phyloP scores from a whole-genome alignment of 2,797 vertebrate genomes.

The Heteromormyrus szaboi region DNA sequence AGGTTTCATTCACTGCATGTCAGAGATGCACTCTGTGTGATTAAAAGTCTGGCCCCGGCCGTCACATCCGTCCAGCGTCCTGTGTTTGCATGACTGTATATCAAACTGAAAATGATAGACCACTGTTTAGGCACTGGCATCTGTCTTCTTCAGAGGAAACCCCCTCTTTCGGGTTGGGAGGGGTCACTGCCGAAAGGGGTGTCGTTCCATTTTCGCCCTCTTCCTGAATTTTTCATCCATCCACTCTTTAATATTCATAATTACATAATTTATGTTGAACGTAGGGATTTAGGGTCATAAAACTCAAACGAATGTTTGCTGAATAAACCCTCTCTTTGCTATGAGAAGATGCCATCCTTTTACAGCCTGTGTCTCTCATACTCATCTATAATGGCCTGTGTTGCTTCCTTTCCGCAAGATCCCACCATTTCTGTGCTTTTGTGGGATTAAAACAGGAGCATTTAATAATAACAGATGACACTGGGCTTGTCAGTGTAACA shows the following conservation, averaged over 20 bases:
- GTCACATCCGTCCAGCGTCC: conserved; percentile 22
- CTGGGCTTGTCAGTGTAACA: conserved; percentile 44
- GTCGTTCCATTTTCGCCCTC: conserved; percentile 32
- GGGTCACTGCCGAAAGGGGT: conserved; percentile 36
- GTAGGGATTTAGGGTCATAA: conserved; percentile 58
- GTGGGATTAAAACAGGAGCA: conserved; percentile 25
- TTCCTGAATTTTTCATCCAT: conserved; percentile 29
- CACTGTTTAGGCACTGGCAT: conserved; percentile 27
- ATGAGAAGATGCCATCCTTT: conserved; percentile 37
- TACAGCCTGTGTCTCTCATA: conserved; percentile 31
- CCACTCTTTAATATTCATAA: conserved; percentile 58
- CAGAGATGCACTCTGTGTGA: conserved; percentile 27
- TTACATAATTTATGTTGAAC: conserved; percentile 60
- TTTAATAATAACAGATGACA: conserved; percentile 32
- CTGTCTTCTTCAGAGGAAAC: conserved; percentile 1
- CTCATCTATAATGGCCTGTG: conserved; percentile 43
- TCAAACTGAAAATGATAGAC: not conserved
- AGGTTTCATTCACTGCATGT: not conserved
- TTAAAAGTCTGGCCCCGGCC: conserved; percentile 28
- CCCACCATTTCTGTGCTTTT: not conserved
- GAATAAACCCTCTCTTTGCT: conserved; percentile 50
- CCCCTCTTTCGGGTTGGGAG: conserved; percentile 24
- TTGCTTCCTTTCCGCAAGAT: conserved; percentile 23
- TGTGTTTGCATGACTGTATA: conserved; percentile 24
- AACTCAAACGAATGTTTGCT: conserved; percentile 57